Conservation (phyloP, 1,140 invertebrate genomes). For the Aphelinus atriplicis region DNA sequence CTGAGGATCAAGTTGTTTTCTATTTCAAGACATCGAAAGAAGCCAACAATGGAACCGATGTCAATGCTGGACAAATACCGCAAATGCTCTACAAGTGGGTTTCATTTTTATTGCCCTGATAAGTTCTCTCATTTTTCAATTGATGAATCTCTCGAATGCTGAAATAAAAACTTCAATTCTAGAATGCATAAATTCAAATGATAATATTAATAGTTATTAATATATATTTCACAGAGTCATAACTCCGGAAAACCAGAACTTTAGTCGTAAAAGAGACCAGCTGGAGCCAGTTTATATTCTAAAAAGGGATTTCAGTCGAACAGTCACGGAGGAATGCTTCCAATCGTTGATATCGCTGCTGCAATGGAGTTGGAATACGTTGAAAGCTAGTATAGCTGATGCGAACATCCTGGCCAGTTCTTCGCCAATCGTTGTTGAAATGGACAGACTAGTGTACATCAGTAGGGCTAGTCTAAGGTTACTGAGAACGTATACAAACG, state of each 20-base stretch:
- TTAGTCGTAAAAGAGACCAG: slow-evolving; percentile 69
- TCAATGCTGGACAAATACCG: slow-evolving; percentile 97
- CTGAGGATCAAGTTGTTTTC: slow-evolving; percentile 91
- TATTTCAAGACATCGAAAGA: slow-evolving; percentile 97
- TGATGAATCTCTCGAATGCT: too few species aligned
- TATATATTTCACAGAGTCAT: slow-evolving; percentile 67
- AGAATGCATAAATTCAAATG: too few species aligned
- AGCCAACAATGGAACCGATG: slow-evolving; percentile 98
- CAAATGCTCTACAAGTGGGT: slow-evolving; percentile 81
- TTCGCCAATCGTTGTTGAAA: slow-evolving; percentile 69
- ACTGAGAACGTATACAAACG: slow-evolving; percentile 85
- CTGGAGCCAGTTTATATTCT: slow-evolving; percentile 80
- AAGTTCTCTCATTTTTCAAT: too few species aligned
- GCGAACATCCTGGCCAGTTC: slow-evolving; percentile 58
- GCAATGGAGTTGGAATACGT: slow-evolving; percentile 84
- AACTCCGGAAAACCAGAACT: slow-evolving; percentile 74
- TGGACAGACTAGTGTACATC: slow-evolving; percentile 89
- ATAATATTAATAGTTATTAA: neutral
- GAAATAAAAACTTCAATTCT: too few species aligned
- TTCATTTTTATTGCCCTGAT: neutral
- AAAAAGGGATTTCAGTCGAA: slow-evolving; percentile 79
- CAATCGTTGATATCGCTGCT: slow-evolving; percentile 83
- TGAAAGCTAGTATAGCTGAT: slow-evolving; percentile 75
- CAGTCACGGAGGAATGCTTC: slow-evolving; percentile 84
- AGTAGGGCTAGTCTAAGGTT: slow-evolving; percentile 84